Evolutionary conservation across 1,140 invertebrate genomes (phyloP), one percentile per base, ranked within the genome.

Genomic region (Watersipora subatra): DNA sequence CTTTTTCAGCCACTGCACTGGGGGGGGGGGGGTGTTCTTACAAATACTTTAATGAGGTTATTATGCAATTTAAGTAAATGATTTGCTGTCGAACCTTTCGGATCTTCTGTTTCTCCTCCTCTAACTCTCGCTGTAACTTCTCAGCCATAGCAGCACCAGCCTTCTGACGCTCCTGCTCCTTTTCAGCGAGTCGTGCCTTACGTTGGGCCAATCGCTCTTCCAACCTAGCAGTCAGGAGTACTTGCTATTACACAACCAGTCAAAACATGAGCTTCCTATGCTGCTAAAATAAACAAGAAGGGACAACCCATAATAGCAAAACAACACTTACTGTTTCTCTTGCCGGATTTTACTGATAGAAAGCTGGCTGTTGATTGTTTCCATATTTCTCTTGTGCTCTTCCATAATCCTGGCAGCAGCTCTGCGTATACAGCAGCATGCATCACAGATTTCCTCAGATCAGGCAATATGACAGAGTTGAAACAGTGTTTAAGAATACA

Each of bases 101-200:
- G 28, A 76, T 65, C 24, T 66, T 69, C 26, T 65, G 30, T 57
- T 75, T 70, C 57, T 76, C 75, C 29, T 57, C 62, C 24, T 58
- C 66, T 1, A 76, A 62, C 28, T 74, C 62, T 26, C 66, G 57
- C 57, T 72, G 64, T 19, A 72, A 61, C 66, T 70, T 75, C 26
- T 75, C 71, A 30, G 66, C 70, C 57, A 73, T 73, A 58, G 73
- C 73, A 30, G 71, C 65, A 27, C 70, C 70, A n/a, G 65, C 59
- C 26, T 69, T 63, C 34, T 72, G 68, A 30, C 75, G 34, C 19
- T 74, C 73, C n/a, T 68, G 69, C 2, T 72, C 71, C 66, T 70
- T 68, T 22, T 46, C 34, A 46, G 34, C 34, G n/a, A 46, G 34
- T 46, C 34, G 34, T n/a, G 34, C 15, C 28, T 66, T 65, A 30